A percentile compares a stretch with the other conserved stretches of the same genome.
Conservation (phyloP, 2,888 invertebrate genomes). For the Thymelicus sylvestris region DNA sequence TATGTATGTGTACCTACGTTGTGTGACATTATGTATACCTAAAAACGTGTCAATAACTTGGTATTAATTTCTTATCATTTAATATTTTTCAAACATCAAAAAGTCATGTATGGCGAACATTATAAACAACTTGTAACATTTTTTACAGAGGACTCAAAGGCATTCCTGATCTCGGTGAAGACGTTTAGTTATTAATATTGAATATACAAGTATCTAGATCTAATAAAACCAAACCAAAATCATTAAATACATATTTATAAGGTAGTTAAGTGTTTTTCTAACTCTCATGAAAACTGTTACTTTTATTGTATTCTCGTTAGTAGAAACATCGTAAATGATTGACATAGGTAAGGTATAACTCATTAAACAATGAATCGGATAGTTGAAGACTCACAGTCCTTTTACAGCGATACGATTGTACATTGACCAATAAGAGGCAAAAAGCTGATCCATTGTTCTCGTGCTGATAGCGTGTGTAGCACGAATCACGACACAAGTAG, state of each 20-base stretch:
- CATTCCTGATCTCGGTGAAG: slow-evolving; percentile 75
- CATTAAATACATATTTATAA: slow-evolving; percentile 29
- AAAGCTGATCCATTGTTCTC: not conserved
- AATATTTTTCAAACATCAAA: no score
- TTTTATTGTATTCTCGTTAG: no score
- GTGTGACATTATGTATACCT: no score
- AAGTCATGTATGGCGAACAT: no score
- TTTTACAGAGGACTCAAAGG: slow-evolving; percentile 77
- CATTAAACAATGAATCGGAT: not conserved
- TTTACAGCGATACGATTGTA: slow-evolving; percentile 13
- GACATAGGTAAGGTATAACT: not conserved
- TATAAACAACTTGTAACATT: not conserved
- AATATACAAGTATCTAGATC: not conserved
- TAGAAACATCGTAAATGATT: not conserved
- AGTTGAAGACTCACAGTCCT: not conserved
- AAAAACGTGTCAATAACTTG: no score
- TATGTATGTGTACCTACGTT: no score
- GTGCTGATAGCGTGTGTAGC: slow-evolving; percentile 4
- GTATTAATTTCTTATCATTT: no score
- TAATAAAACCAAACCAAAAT: not conserved
- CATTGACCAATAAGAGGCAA: slow-evolving; percentile 5
- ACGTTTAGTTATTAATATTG: slow-evolving; percentile 41
- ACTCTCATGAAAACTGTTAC: no score
- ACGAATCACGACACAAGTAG: not conserved
- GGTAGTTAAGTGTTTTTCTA: not conserved